Percentiles rank a stretch among this genome's conserved stretches.
Evolutionary conservation across 2,797 vertebrate species (phyloP).

Genomic region (Sebastiscus albofasciatus): DNA sequence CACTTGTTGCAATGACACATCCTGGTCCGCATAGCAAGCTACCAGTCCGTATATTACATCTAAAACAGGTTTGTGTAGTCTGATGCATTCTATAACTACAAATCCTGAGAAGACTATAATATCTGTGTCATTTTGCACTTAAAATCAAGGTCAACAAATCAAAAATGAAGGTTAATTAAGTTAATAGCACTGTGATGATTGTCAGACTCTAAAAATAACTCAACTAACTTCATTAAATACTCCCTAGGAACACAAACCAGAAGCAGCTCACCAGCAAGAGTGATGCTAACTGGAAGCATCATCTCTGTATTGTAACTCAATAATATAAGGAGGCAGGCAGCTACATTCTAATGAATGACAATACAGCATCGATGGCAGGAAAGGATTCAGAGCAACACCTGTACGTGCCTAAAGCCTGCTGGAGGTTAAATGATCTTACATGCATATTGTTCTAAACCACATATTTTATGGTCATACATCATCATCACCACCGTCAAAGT

Average conservation of each 20-base stretch:
- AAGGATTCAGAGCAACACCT: constrained; percentile 29
- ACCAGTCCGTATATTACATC: neutral
- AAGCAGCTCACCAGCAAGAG: neutral
- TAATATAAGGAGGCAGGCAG: neutral
- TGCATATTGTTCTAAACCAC: neutral
- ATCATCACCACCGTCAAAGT: neutral
- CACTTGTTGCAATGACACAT: constrained; percentile 64
- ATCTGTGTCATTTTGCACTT: neutral
- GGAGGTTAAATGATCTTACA: neutral
- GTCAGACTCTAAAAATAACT: constrained; percentile 16
- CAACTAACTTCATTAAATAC: constrained; percentile 37
- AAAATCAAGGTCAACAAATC: constrained; percentile 35
- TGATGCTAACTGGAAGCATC: neutral
- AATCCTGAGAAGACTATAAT: neutral
- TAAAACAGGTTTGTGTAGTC: neutral
- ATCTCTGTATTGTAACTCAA: neutral
- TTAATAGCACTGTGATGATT: neutral
- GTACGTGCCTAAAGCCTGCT: neutral
- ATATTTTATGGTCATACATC: constrained; percentile 1
- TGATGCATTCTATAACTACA: neutral
- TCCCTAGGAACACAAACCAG: neutral
- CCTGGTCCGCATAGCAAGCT: neutral
- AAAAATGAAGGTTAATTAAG: neutral
- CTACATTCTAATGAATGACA: neutral
- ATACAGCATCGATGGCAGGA: neutral